phyloP scores from a whole-genome alignment of 2,113 vertebrate genomes.

The Maccullochella peelii region DNA sequence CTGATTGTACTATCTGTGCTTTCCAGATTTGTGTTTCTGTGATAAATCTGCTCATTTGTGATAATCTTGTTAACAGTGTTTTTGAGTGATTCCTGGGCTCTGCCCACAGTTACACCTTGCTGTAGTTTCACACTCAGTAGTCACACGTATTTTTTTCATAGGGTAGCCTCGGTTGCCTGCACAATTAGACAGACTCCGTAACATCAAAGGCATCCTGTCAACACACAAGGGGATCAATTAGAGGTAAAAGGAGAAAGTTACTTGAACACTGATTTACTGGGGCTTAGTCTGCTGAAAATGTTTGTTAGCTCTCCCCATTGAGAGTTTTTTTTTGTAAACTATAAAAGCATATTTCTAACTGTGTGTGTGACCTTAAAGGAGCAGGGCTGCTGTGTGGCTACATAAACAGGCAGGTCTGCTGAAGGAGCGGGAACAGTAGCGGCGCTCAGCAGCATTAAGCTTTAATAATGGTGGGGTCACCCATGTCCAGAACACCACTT shows the following conservation, averaged over 20 bases:
- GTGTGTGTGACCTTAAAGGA: slow-evolving; percentile 24
- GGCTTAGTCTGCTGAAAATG: neutral
- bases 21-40: slow-evolving; percentile 10
- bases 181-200: slow-evolving; percentile 40
- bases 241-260: slow-evolving; percentile 32
- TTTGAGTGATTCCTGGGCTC: neutral
- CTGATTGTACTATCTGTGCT: neutral
- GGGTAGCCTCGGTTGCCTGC: neutral
- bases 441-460: slow-evolving; percentile 71
- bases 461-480: slow-evolving; percentile 71
- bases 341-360: slow-evolving; percentile 5
- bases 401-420: slow-evolving; percentile 24
- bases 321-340: slow-evolving; percentile 6
- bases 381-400: neutral
- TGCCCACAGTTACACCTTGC: too few relatives aligned
- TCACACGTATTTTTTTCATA: neutral
- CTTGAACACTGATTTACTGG: slow-evolving; percentile 26
- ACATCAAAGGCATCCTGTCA: slow-evolving; percentile 52
- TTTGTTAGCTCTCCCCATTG: too few relatives aligned
- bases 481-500: slow-evolving; percentile 76
- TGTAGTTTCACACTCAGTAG: neutral
- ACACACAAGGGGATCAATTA: slow-evolving; percentile 65
- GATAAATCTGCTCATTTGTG: slow-evolving; percentile 26
- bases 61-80: slow-evolving; percentile 1
- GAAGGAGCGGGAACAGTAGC: slow-evolving; percentile 40